Percentiles rank a stretch among this genome's conserved stretches.
phyloP scores from a whole-genome alignment of 2,113 vertebrate genomes.

The Cebidichthys violaceus region DNA sequence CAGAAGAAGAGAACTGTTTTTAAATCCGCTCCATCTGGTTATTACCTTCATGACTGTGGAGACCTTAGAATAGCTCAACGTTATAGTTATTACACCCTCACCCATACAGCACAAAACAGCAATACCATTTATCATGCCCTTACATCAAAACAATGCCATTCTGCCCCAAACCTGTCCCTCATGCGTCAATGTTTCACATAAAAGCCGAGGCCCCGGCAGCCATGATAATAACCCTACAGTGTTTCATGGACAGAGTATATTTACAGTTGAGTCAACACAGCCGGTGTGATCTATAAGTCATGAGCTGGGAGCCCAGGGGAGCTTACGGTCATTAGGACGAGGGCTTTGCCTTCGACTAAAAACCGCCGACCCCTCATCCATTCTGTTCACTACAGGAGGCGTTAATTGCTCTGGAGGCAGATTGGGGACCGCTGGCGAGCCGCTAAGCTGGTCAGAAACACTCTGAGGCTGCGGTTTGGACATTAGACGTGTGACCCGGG shows the following conservation, averaged over 20 bases:
- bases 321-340: conserved; percentile 60
- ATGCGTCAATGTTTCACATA: conserved; percentile 52
- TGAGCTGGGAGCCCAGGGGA: conserved; percentile 55
- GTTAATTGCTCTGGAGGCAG: conserved; percentile 64
- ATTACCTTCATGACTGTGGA: conserved; percentile 58
- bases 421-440: conserved; percentile 39
- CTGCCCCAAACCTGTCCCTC: conserved; percentile 31
- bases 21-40: conserved; percentile 63
- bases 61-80: conserved; percentile 40
- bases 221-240: conserved; percentile 36
- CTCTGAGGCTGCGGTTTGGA: conserved; percentile 43
- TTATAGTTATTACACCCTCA: conserved; percentile 51
- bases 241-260: conserved; percentile 57
- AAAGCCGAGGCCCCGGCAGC: background rate
- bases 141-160: conserved; percentile 52
- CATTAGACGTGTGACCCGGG: conserved; percentile 61
- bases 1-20: background rate
- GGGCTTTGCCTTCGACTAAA: conserved; percentile 56
- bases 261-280: conserved; percentile 72
- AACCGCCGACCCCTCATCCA: conserved; percentile 56
- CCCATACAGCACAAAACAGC: conserved; percentile 24
- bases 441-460: conserved; percentile 56
- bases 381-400: conserved; percentile 48
- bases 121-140: conserved; percentile 21
- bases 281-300: conserved; percentile 64